Evolutionary conservation across 2,113 vertebrate species (phyloP), one percentile per base, ranked within the genome.

Genomic region (Rhadina sibilatrix): DNA sequence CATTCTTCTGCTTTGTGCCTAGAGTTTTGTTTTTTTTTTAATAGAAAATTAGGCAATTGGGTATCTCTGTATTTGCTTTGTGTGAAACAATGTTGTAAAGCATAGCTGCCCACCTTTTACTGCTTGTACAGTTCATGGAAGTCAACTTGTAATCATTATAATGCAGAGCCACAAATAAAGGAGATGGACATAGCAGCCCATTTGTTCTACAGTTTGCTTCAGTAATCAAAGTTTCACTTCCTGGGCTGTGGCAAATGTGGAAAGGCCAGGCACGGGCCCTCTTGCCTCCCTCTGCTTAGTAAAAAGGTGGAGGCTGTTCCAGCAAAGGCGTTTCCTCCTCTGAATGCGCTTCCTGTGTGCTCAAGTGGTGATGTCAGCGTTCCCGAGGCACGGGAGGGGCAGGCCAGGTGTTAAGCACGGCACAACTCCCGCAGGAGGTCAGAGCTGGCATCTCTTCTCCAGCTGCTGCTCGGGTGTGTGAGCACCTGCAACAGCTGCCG

Each of bases 11-110:
- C 97, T 97, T 97, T 96, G 96, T 97, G 97, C 98, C 97, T 97
- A 97, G 97, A 53, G 11, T 90, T 98, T 98, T 98, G 98, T 92
- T 85, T 94, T 98, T 98, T 98, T 98, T 92, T 56, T 94, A 97
- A 94, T 97, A 98, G 97, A 96, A 76, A 97, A 96, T 93, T 96
- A 98, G 97, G 97, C 95, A 82, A 16, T 96, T 95, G 96, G 94
- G 3, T 94, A 86, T 96, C 95, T 97, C 96, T 96, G 97, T 98
- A 97, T 94, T 95, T 96, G 97, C 97, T 98, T 98, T 94, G 93
- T 98, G 98, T 98, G 97, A 97, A 97, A 96, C 89, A 76, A 96
- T 95, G 96, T 97, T 98, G 97, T 98, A 94, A 98, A 97, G 90
- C 96, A 91, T 97, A 97, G 96, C 85, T 96, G 97, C 97, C 97